Evolutionary conservation across 2,113 vertebrate species (phyloP), one percentile per base, ranked within the genome.

Genomic region (Dendrocopos noguchii): DNA sequence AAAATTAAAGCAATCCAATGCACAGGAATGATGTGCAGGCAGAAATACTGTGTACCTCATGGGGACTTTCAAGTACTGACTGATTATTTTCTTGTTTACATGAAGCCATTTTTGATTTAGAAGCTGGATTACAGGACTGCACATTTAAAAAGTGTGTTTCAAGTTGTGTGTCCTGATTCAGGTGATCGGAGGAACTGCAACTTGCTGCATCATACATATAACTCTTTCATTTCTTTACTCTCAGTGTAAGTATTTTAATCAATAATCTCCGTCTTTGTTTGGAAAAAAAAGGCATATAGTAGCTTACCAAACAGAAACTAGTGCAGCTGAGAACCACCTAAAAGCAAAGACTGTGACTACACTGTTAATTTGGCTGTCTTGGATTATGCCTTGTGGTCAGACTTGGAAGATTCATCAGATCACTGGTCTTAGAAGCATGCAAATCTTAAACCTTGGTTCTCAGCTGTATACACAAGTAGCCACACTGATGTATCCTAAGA

Each of bases 1-100:
- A 85, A 81, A 81, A 87, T 61, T 19, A 74, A 78, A 93, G 44
- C 64, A 91, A 80, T 57, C 55, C 44, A 73, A 83, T 66, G 46
- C 5, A n/a, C 16, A 87, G 24, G 84, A 90, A 44, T 59, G 46
- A 20, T 75, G 15, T 47, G 7, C 24, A 72, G 44, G 44, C 53
- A 75, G 63, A 92, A 91, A 53, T 52, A 12, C 60, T 3, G 1
- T 19, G 25, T 53, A 67, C 47, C 87, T 81, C 28, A 88, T 57
- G 20, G 9, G 28, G 44, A 76, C 42, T 64, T 83, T 31, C 15
- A 91, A 87, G 31, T 55, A 76, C 3, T 42, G 15, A 73, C 33
- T 55, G 27, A 17, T 57, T 52, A 6, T 24, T 29, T n/a, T 39
- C 61, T 60, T 53, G 83, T 88, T 57, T 18, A 36, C 16, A 64